Base-by-base conservation (phyloP, 2,797 vertebrate genomes). In the Orientallactaga sibirica region DNA sequence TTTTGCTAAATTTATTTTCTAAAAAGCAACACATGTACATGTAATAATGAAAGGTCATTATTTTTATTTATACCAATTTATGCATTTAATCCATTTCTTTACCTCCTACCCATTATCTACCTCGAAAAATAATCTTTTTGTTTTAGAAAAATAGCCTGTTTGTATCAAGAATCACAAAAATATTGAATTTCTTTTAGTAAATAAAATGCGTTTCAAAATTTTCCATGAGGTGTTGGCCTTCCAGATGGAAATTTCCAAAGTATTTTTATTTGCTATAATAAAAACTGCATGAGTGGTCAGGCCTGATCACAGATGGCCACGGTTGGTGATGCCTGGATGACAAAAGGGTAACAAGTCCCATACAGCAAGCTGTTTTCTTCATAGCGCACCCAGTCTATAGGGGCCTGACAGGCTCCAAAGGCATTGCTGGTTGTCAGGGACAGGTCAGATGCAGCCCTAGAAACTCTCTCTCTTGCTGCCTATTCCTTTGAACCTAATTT, bases 161-260 rank as follows among this genome's bases (percentile, higher is more conserved):
- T 92, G 68, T 85, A 20, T 15, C 83, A 92, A 97, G 58, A 70
- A 58, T 62, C 20, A 52, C 43, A 77, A 33, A 52, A 61, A 92
- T 91, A n/a, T 22, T 85, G 91, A 87, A 15, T 85, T 93, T 93
- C 70, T 88, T 70, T 68, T 92, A 83, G 84, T 71, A 86, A 93
- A 89, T 85, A 90, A 93, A 94, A 92, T n/a, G 0, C 2, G 52
- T 96, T 84, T 84, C 27, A 1, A 80, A 33, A 73, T 86, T 97
- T 96, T 83, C 86, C 20, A 14, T 94, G 37, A 94, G 92, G 71
- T 22, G 27, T 7, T 77, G 55, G 83, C n/a, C 55, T 84, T 93
- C 62, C 20, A 14, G 86, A 52, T 74, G 24, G 15, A 97, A 96
- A 97, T 88, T 96, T 97, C 76, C 61, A 58, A 96, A 95, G 87